A percentile compares a stretch with the other conserved stretches of the same genome.
These are phyloP conservation scores for Orchestes rusci DNA, from an alignment of 2,888 invertebrate species.

Conservation along the genomic window DNA sequence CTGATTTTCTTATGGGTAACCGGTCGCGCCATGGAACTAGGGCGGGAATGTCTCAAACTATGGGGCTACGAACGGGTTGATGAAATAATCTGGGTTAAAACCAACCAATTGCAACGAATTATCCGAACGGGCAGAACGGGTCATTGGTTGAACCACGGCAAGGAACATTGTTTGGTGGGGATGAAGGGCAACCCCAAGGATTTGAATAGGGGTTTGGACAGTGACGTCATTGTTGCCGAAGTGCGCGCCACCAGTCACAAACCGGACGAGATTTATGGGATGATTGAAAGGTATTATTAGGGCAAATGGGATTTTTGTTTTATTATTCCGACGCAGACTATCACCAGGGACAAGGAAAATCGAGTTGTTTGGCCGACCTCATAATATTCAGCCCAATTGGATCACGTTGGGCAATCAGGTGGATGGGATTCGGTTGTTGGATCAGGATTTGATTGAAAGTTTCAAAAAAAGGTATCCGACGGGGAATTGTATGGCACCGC, in stretches of 20 bases:
- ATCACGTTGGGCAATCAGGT: constrained; percentile 95
- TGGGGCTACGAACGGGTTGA: constrained; percentile 98
- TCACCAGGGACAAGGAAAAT: constrained; percentile 96
- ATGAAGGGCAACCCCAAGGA: constrained; percentile 92
- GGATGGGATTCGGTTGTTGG: constrained; percentile 87
- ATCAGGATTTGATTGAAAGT: constrained; percentile 81
- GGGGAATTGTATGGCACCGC: constrained; percentile 59
- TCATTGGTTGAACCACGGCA: constrained; percentile 98
- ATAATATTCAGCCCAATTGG: constrained; percentile 98
- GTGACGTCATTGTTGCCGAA: constrained; percentile 97
- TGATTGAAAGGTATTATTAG: constrained; percentile 50
- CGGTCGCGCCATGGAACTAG: constrained; percentile 93
- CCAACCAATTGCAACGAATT: constrained; percentile 94
- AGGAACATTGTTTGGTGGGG: constrained; percentile 94
- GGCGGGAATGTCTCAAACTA: constrained; percentile 87
- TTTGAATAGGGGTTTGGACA: constrained; percentile 88
- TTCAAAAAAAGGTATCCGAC: constrained; percentile 92
- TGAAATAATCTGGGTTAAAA: constrained; percentile 98
- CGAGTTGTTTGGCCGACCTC: constrained; percentile 92
- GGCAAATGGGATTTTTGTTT: neutral
- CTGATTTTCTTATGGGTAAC: constrained; percentile 98
- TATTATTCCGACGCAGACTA: constrained; percentile 58
- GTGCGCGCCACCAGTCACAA: constrained; percentile 97
- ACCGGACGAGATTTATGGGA: constrained; percentile 95
- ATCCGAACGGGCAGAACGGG: constrained; percentile 95